Percentiles rank a stretch among this genome's conserved stretches.
Conservation (phyloP, 2,888 invertebrate genomes). For the Ennomos quercinarius region DNA sequence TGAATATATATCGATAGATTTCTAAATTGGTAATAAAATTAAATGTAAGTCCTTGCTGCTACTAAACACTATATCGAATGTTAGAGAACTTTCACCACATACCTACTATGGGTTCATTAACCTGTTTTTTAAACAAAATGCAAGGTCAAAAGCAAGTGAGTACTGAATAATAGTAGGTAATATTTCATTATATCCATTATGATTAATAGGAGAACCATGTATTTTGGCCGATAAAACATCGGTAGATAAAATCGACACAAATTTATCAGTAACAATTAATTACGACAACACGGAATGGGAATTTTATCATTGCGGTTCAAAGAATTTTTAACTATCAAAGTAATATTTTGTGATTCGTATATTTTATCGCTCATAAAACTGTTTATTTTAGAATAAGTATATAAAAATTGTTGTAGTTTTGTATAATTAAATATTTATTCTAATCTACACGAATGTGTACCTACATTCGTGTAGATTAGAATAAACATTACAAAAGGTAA, state of each 20-base stretch:
- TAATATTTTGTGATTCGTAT: no score
- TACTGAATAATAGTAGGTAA: no score
- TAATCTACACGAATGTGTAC: no score
- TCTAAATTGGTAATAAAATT: conserved; percentile 26
- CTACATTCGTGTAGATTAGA: no score
- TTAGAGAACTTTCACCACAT: conserved; percentile 22
- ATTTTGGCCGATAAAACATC: not conserved
- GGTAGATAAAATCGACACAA: not conserved
- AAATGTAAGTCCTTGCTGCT: conserved; percentile 21
- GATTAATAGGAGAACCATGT: conserved; percentile 1
- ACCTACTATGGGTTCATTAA: conserved; percentile 11
- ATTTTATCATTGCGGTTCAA: not conserved
- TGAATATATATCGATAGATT: conserved; percentile 22
- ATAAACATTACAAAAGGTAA: no score
- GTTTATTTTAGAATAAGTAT: no score
- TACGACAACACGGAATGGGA: not conserved
- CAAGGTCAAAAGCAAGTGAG: no score
- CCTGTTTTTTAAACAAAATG: no score
- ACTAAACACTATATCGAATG: conserved; percentile 11
- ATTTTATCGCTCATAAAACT: no score
- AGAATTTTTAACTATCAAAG: conserved; percentile 1
- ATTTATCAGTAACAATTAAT: not conserved
- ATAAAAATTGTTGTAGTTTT: no score
- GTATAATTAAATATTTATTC: no score
- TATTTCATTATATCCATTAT: not conserved